Conservation (phyloP, 2,113 vertebrate species). For the Alectura lathami region DNA sequence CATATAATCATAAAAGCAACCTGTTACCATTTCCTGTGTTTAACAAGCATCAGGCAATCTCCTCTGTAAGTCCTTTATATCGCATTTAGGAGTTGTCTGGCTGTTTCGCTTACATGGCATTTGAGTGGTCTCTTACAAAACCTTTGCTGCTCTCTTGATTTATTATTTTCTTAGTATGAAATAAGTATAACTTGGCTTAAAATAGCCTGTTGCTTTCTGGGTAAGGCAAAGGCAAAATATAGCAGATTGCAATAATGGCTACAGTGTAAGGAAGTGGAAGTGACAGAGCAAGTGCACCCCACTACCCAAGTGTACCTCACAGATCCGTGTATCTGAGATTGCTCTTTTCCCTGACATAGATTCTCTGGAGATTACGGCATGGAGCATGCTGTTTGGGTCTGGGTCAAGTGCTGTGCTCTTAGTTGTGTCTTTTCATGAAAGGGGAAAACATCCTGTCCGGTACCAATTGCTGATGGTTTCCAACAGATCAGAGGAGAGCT, state of each 20-base stretch:
- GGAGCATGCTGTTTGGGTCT: background rate
- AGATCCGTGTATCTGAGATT: background rate
- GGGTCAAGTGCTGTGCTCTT: background rate
- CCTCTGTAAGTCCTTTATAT: conserved; percentile 12
- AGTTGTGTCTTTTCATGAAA: background rate
- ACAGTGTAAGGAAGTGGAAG: background rate
- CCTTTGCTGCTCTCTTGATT: conserved; percentile 7
- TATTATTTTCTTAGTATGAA: conserved; percentile 36
- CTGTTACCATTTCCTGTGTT: conserved; percentile 7
- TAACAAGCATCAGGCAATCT: conserved; percentile 27
- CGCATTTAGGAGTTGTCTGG: conserved; percentile 4
- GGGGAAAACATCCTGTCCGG: background rate
- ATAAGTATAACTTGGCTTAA: conserved; percentile 1
- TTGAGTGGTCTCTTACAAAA: background rate
- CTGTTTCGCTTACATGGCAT: background rate
- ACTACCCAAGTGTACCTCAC: background rate
- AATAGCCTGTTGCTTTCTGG: background rate
- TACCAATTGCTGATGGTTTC: background rate
- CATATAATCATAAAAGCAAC: conserved; percentile 9
- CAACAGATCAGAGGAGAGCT: background rate
- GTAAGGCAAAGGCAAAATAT: background rate
- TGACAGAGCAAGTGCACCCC: background rate
- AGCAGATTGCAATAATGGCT: background rate
- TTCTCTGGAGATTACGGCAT: background rate
- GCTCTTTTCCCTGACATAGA: background rate